These are phyloP conservation scores for Urocitellus parryii DNA, from an alignment of 2,113 vertebrate genomes.

Conservation along the genomic window DNA sequence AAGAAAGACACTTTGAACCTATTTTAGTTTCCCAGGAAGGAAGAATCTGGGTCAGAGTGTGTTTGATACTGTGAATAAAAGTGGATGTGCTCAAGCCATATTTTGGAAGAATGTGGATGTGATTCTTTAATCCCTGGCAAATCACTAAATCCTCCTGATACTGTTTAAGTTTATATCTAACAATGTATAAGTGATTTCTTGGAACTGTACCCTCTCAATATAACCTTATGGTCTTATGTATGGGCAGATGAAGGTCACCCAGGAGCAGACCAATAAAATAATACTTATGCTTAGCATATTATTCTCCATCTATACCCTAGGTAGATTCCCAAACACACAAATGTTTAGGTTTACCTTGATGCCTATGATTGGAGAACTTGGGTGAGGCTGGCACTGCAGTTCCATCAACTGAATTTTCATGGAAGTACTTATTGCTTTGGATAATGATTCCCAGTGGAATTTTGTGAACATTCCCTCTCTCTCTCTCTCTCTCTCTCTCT, in stretches of 20 bases:
- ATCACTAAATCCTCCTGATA: not conserved
- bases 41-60: not conserved
- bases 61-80: not conserved
- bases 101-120: not conserved
- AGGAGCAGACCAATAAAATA: not conserved
- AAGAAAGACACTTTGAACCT: not conserved
- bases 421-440: not conserved
- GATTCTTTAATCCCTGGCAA: not conserved
- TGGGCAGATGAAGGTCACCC: not conserved
- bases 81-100: not conserved
- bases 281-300: not conserved
- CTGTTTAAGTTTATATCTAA: not conserved
- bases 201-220: not conserved
- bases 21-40: not conserved
- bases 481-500: not conserved
- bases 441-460: not conserved
- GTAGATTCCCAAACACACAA: not conserved
- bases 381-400: not conserved
- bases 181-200: not conserved
- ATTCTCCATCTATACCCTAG: not conserved
- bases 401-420: not conserved
- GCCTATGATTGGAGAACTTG: not conserved
- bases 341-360: not conserved
- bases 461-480: no score
- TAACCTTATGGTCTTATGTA: not conserved